Base-by-base conservation (phyloP, 1,140 invertebrate genomes). In the Cotesia typhae region DNA sequence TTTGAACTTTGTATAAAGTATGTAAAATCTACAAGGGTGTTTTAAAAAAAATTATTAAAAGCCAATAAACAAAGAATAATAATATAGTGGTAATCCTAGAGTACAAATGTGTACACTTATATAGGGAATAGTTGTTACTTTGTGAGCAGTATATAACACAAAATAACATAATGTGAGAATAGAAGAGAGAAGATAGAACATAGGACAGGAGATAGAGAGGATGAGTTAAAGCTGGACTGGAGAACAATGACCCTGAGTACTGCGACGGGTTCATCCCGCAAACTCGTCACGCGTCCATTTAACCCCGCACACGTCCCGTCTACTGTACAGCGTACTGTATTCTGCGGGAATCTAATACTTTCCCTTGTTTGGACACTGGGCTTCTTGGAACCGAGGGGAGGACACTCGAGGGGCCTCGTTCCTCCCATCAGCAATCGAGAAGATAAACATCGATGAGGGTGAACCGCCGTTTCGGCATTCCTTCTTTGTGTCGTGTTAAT, bases 261-360 rank as follows among this genome's bases (percentile, higher is more conserved):
- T 51, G 52, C 67, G 59, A 35, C 17, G 63, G 20, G 61, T 17
- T 55, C 35, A 72, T 72, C 64, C 52, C 35, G 64, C 63, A 72
- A 72, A 72, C 70, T 72, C 63, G 70, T 72, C 70, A 72, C 70
- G 70, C 52, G 63, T 72, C 63, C 63, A 53, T 72, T 72, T 67
- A 72, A 72, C 52, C 63, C 70, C 67, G 53, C 64, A 72, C 70
- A 67, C 70, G 70, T 72, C 17, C 35, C 47, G 36, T 35, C 52
- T 55, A 67, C 51, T 28, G 4, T 35, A 12, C 1, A 28, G 28
- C 3, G 28, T 28, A 28, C 28, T 28, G 28, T 28, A 28, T 28
- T 28, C 28, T 28, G 28, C 38, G 3, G 14, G 28, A 12, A 52
- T 47, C 53, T 67, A 65, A 67, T 72, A 67, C 63, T 72, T 67